Conservation (phyloP, 1,140 invertebrate genomes). For the Nautilus pompilius region DNA sequence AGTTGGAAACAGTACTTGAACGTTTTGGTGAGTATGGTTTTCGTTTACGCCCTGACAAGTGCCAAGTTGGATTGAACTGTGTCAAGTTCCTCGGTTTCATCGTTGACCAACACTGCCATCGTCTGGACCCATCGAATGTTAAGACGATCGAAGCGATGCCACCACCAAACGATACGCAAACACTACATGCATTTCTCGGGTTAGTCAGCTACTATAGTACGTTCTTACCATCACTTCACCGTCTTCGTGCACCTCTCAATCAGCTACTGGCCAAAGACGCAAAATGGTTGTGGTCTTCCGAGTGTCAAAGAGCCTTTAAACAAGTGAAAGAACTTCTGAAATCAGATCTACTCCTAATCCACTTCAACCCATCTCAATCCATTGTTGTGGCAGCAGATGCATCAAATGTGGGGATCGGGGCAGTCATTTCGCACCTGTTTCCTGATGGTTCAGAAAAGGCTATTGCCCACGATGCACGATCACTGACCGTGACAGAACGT, state of each 20-base stretch:
- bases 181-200: constrained; percentile 50
- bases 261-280: constrained; percentile 7
- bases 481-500: no score
- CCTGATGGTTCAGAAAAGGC: no score
- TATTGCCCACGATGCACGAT: no score
- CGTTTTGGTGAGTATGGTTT: constrained; percentile 2
- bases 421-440: no score
- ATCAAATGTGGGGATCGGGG: no score
- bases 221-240: constrained; percentile 10
- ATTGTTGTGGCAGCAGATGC: no score
- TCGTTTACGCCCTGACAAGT: constrained; percentile 4
- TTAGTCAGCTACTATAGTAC: constrained; percentile 50
- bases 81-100: constrained; percentile 24
- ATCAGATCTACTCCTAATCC: constrained; percentile 6
- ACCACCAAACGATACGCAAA: constrained; percentile 36
- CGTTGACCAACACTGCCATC: constrained; percentile 36
- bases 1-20: constrained; percentile 5
- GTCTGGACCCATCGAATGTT: constrained; percentile 50
- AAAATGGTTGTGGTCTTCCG: constrained; percentile 10
- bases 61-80: constrained; percentile 3
- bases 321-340: constrained; percentile 17
- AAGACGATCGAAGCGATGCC: constrained; percentile 46
- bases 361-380: constrained; percentile 14
- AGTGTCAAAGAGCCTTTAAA: constrained; percentile 31
- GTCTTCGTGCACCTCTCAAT: constrained; percentile 9